Base-by-base conservation (phyloP, 2,797 vertebrate species). In the Sorex maritimensis region DNA sequence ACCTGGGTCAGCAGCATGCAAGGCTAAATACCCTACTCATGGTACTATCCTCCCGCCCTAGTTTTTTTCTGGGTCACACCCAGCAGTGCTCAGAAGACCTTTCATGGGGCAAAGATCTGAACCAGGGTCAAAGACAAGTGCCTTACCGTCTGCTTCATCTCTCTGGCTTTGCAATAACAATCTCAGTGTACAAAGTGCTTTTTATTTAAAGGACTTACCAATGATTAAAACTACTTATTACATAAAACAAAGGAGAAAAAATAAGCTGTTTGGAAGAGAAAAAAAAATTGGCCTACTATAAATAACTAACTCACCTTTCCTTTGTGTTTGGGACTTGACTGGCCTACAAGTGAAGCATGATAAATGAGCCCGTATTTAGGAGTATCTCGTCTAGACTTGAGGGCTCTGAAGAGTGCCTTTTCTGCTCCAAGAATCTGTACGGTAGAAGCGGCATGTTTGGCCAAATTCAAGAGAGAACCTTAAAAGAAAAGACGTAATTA, bases 351-450 rank as follows among this genome's bases (percentile, higher is more conserved):
- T 2, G 99, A 99, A 58, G 99, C 99, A 41, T 99, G 99, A 98
- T 99, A 99, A 95, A 99, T 99, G 44, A 99, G 99, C 87, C 99
- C 99, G 28, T 99, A 99, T 94, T 99, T 99, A 34, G 99, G 99
- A 0, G 99, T 99, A 97, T 99, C 99, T 73, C 99, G 98, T 91
- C 98, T 98, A 5, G 99, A 99, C 97, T 99, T 99, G 89, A 99
- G 98, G 4, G 99, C 99, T 96, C 99, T 98, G 90, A 99, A 99
- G 15, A 99, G 98, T 49, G 99, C 99, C 82, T 99, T 99, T 97
- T 99, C 99, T 79, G 99, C 99, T 28, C 99, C 99, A 19, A 99
- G 98, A 95, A 99, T 99, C 98, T 99, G 99, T 94, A 99, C 99
- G 0, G 99, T 99, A 88, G 99, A 99, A 58, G 99, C 99, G 0